phyloP scores from a whole-genome alignment of 2,113 vertebrate genomes.

The Lycaon pictus region DNA sequence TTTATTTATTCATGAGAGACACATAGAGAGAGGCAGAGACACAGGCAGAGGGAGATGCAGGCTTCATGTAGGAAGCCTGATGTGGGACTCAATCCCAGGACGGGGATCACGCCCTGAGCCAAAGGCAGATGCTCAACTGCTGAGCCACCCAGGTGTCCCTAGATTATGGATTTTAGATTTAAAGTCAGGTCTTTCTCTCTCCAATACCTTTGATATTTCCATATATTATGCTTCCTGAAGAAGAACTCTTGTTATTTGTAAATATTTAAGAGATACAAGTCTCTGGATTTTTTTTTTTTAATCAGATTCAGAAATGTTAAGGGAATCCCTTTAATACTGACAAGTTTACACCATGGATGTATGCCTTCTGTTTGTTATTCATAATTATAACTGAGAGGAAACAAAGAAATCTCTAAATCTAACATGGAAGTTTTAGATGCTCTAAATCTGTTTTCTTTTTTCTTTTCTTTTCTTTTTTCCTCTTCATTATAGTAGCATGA shows the following conservation, averaged over 20 bases:
- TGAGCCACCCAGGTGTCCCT: too few relatives aligned
- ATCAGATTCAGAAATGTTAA: not conserved
- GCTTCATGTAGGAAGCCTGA: too few relatives aligned
- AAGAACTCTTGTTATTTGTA: not conserved
- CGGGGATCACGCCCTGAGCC: too few relatives aligned
- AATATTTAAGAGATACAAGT: not conserved
- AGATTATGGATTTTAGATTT: not conserved
- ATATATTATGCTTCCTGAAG: not conserved
- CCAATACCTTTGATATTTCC: not conserved
- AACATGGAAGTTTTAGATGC: not conserved
- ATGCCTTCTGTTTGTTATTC: not conserved
- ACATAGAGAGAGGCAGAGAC: too few relatives aligned
- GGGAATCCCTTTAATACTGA: not conserved
- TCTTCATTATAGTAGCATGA: not conserved
- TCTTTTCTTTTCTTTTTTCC: not conserved
- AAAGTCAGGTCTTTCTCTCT: not conserved
- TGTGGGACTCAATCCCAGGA: too few relatives aligned
- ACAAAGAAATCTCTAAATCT: not conserved
- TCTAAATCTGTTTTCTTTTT: not conserved
- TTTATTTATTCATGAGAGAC: too few relatives aligned
- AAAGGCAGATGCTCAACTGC: too few relatives aligned
- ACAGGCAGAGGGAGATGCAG: too few relatives aligned
- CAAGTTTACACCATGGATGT: not conserved
- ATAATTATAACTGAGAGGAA: conserved; percentile 7
- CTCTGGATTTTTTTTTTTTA: not conserved